Base-by-base conservation (phyloP, 2,113 vertebrate species). In the Larimichthys crocea region DNA sequence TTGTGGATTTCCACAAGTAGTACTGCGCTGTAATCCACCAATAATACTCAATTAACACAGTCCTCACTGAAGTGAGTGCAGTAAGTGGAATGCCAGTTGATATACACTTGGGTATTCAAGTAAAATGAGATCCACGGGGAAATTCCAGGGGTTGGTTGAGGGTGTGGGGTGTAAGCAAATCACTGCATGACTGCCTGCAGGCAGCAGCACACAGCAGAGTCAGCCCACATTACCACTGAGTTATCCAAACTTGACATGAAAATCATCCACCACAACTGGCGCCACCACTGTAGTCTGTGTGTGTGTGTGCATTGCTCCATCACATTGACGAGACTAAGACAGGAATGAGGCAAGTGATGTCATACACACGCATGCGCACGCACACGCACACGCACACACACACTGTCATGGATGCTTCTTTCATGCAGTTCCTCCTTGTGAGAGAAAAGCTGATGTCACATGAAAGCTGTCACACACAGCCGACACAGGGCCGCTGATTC, bases 181-280 rank as follows among this genome's bases (percentile, higher is more conserved):
- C 75, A 60, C 70, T 69, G 71, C 73, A 79, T 82, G 76, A 79
- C 71, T 82, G 84, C 64, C 67, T 78, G 81, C 69, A 86, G 76
- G 76, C 80, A 74, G 88, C 59, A 59, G 74, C 60, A 52, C 31
- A 71, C 70, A 83, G 80, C 57, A 44, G 50, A 81, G 56, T 80
- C 79, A 72, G 79, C 84, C 73, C 72, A 70, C 79, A 60, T 74
- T 76, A 88, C 83, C 52, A 7, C 86, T 84, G 68, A 89, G 85
- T 88, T 84, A 89, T 87, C 64, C 40, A 62, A 89, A 89, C 35
- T 56, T 79, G 83, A 87, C 74, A 68, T 74, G 52, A 86, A 86
- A 77, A 86, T 74, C 49, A 90, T 88, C 76, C 80, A 82, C 84
- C 83, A 77, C 87, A 84, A 77, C 83, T 89, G 84, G 85, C 75